Evolutionary conservation across 2,888 invertebrate genomes (phyloP), one percentile per base, ranked within the genome.

Genomic region (Nephrotoma appendiculata): DNA sequence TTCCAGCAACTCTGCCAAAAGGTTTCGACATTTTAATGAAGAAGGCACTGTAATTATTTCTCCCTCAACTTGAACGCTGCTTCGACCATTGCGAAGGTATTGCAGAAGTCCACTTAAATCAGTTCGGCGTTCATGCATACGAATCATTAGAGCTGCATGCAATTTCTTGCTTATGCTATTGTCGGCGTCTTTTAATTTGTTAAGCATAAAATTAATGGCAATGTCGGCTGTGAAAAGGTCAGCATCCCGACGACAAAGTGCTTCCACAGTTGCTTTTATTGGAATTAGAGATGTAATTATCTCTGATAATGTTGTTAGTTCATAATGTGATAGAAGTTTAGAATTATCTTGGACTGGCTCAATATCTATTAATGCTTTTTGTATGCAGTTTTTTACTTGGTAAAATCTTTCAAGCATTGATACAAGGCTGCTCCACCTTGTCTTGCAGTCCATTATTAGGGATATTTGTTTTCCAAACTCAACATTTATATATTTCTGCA

Each of bases 1-100:
- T 83, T 86, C 41, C 31, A 86, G 83, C 11, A 86, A 44, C 48
- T 86, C 86, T 12, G 31, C 86, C 12, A 86, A 44, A 44, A 86
- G 31, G 44, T 86, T 86, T 31, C 83, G 44, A 31, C 86, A 86
- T 86, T 83, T 71, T 19, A 83, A 19, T 83, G 83, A 57, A 57
- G 86, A 86, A 52, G 86, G 48, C 45, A 86, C 41, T 86, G 52
- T 86, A 3, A 48, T 48, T 6, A 86, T 41, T 15, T 86, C 48
- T 86, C 45, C 52, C 52, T 19, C 31, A 41, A 41, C 45, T 42
- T 83, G 0, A 41, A 86, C 52, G 86, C 48, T 86, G 52, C 41
- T 86, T 52, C 7, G 45, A 52, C 85, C 85, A 85, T 42, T 85
- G 12, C 43, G 85, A 5, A 85, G n/a, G 19, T 85, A 85, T 42